Base-by-base conservation (phyloP, 2,888 invertebrate genomes). In the Theretra japonica region DNA sequence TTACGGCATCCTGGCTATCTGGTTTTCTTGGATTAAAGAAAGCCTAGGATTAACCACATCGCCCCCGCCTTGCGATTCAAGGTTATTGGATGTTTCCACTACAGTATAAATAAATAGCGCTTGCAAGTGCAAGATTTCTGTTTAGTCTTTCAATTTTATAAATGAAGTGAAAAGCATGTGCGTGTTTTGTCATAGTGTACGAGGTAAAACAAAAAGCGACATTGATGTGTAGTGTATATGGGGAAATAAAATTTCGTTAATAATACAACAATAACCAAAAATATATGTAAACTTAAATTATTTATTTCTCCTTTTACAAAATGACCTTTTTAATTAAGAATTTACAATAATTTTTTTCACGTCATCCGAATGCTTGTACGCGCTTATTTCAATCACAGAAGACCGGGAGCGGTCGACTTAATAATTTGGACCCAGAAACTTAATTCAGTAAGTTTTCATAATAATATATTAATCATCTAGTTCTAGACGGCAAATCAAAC, bases 231-330 rank as follows among this genome's bases (percentile, higher is more conserved):
- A 48, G 65, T 65, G 65, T 65, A 65, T 17, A 33, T 41, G 41
- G 65, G 60, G 53, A 59, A 71, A 28, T 25, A 62, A 62, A 53
- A 21, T 65, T 69, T 56, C 79, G 76, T 83, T 83, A 88, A 88
- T 87, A 89, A 90, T 85, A 88, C 88, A 88, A 88, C 88, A 90
- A 89, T 83, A 89, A 87, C 87, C 86, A 88, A 91, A 84, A 87
- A 81, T 90, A 87, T 86, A 89, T 88, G 87, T 93, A 88, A 91
- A 91, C 93, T 93, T 93, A 93, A 91, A 93, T 91, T 93, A 92
- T 94, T 93, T 94, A 93, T 93, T 93, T 86, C 88, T 91, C 86
- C 90, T 92, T 90, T 91, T 93, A 93, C 92, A 93, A 93, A 93
- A 92, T 89, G 90, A 89, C 88, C 86, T 87, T 88, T 80, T 73